Evolutionary conservation across 2,797 vertebrate genomes (phyloP).

Genomic region (Sebastiscus albofasciatus): DNA sequence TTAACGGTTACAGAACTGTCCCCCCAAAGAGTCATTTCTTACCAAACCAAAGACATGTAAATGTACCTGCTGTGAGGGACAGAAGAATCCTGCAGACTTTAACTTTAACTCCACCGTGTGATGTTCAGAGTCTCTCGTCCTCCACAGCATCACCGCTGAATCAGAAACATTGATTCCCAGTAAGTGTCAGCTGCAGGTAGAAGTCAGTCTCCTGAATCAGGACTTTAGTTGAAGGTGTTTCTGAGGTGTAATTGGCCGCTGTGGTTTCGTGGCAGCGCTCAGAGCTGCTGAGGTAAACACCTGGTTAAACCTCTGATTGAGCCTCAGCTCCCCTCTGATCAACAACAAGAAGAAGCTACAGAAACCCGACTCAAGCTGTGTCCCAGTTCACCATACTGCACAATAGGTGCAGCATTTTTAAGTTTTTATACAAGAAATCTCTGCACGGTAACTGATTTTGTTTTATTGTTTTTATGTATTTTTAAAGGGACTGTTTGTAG

Average conservation of each 20-base stretch:
- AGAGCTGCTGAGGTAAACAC: slow-evolving; percentile 16
- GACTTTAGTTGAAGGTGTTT: background rate
- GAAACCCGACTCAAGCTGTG: background rate
- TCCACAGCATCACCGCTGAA: background rate
- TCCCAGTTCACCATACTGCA: too few relatives aligned
- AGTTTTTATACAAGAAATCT: too few relatives aligned
- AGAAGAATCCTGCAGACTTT: background rate
- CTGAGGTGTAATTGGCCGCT: slow-evolving; percentile 8
- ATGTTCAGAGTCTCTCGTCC: background rate
- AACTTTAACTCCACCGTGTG: background rate
- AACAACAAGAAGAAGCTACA: background rate
- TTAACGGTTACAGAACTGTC: too few relatives aligned
- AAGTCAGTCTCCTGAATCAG: background rate
- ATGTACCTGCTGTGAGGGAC: too few relatives aligned
- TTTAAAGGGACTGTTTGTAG: too few relatives aligned
- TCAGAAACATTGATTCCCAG: background rate
- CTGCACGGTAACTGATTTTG: too few relatives aligned
- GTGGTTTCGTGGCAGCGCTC: background rate
- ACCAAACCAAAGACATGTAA: background rate
- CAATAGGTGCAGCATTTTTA: too few relatives aligned
- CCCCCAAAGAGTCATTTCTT: too few relatives aligned
- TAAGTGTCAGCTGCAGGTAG: background rate
- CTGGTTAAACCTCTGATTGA: slow-evolving; percentile 2
- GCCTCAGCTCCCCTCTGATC: background rate
- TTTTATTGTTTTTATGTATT: too few relatives aligned